phyloP scores from a whole-genome alignment of 2,888 invertebrate species.

The Epirrhoe tristata region DNA sequence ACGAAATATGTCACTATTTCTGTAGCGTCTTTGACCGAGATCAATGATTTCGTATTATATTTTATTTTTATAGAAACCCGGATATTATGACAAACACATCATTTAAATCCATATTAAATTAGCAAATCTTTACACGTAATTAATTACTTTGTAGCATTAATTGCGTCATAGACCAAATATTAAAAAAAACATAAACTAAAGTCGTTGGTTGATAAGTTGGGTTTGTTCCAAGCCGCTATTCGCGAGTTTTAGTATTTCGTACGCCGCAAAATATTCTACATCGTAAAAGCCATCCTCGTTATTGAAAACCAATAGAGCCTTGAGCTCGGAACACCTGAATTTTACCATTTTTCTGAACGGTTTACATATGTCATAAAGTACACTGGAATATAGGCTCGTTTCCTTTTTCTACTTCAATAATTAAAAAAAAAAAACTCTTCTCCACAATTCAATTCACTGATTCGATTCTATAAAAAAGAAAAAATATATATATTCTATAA shows the following conservation, averaged over 20 bases:
- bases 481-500: no score
- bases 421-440: background rate
- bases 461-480: background rate
- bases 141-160: background rate
- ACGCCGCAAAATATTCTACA: conserved; percentile 8
- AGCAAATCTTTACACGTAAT: background rate
- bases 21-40: conserved; percentile 13
- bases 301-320: conserved; percentile 27
- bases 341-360: background rate
- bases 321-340: conserved; percentile 13
- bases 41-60: background rate
- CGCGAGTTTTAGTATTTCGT: conserved; percentile 17
- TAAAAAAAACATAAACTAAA: conserved; percentile 3
- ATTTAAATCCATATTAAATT: background rate
- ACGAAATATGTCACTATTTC: conserved; percentile 13
- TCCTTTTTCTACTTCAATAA: background rate
- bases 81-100: background rate
- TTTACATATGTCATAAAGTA: background rate
- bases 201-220: conserved; percentile 14
- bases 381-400: background rate
- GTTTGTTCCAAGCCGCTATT: conserved; percentile 14
- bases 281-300: conserved; percentile 11
- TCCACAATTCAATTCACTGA: background rate
- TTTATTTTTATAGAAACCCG: background rate
- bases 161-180: background rate